Base-by-base conservation (phyloP, 2,113 vertebrate genomes). In the Varanus salvator region DNA sequence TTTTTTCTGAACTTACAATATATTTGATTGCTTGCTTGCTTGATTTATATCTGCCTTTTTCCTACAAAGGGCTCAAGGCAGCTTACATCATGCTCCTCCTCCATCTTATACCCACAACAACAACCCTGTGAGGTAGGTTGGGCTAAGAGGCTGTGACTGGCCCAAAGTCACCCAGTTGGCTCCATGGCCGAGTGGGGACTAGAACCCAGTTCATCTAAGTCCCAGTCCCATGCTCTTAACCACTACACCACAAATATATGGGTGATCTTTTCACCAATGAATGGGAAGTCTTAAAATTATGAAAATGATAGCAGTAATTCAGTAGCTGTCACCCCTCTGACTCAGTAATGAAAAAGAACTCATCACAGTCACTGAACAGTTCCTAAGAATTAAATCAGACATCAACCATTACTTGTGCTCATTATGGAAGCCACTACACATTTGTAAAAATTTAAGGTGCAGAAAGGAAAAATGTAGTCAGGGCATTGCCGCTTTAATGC, bases 341-440 rank as follows among this genome's bases (percentile, higher is more conserved):
- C 66, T 38, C 48, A 54, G 77, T 80, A 80, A 80, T 71, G 76
- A 80, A 80, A 64, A 71, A 48, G 31, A 19, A 52, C 86, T 88
- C 50, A 88, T 54, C 34, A 71, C 23, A 71, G 34, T 71, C 23
- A 81, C 31, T 50, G 48, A 57, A 14, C 77, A 81, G 29, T 81
- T 72, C 23, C 29, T 88, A 78, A 57, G 66, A 88, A 81, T 81
- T 88, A 81, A 88, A 80, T 12, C 48, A 88, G 64, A 54, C 87
- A 81, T 38, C 23, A 69, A n/a, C 78, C 48, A 81, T 38, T 71
- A 71, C 27, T 54, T 88, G 68, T 71, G 77, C 52, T 88, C 50
- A 57, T 88, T 81, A 88, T 6, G 3, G 66, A 88, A 78, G 34
- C 48, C 44, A 38, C 38, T 84, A 69, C 77, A 38, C 66, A 81